Conservation (phyloP, 2,113 vertebrate species). For the Notothenia rossii region DNA sequence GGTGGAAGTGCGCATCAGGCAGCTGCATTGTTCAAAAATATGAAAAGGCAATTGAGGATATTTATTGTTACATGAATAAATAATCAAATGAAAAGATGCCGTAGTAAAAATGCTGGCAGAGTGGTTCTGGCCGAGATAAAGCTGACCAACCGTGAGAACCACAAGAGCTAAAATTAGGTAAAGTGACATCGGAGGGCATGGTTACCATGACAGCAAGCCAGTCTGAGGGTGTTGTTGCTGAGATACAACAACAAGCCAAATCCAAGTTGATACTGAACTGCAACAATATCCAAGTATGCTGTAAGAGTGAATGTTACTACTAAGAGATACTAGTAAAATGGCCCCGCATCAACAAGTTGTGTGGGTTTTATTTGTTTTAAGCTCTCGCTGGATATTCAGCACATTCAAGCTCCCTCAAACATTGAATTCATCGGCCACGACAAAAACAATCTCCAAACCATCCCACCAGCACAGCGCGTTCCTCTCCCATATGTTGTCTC, state of each 20-base stretch:
- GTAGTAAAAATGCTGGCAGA: conserved; percentile 8
- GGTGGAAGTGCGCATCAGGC: not conserved
- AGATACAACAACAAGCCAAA: conserved; percentile 49
- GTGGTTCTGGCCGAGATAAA: conserved; percentile 33
- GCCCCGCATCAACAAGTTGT: not conserved
- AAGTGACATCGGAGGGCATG: conserved; percentile 68
- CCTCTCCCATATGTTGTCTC: conserved; percentile 69
- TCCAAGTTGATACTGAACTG: conserved; percentile 41
- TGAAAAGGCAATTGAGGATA: conserved; percentile 31
- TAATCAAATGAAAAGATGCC: conserved; percentile 37
- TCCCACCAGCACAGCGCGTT: conserved; percentile 25
- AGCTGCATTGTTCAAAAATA: conserved; percentile 53
- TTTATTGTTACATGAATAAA: conserved; percentile 53
- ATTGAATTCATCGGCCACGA: conserved; percentile 6
- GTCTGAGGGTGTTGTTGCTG: conserved; percentile 49
- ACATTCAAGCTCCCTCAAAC: conserved; percentile 12
- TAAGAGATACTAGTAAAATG: not conserved
- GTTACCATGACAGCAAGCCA: conserved; percentile 76
- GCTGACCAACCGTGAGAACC: conserved; percentile 55
- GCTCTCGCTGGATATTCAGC: not conserved
- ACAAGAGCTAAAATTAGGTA: conserved; percentile 73
- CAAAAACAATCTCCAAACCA: conserved; percentile 17
- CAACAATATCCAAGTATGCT: conserved; percentile 38
- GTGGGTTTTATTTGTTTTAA: conserved; percentile 16
- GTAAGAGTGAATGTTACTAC: no score